Conservation (phyloP, 2,888 invertebrate species). For the Ornithoptera alexandrae region DNA sequence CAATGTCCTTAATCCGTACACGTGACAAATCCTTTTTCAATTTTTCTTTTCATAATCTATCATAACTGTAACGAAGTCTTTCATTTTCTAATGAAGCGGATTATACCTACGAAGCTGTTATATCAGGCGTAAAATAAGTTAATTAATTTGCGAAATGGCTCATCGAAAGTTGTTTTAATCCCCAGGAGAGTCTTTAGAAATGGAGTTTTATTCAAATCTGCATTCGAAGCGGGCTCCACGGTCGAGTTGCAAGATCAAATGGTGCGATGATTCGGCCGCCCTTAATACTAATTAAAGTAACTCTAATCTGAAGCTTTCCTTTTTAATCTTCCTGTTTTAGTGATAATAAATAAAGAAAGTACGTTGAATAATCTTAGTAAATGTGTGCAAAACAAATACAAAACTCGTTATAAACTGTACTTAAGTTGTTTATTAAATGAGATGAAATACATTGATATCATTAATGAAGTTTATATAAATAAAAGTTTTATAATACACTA, state of each 20-base stretch:
- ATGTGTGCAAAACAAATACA: neutral
- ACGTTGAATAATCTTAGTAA: neutral
- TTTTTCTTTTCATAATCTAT: neutral
- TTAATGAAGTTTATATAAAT: no score
- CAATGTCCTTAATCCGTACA: neutral
- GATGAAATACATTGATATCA: no score
- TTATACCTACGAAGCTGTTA: slow-evolving; percentile 32
- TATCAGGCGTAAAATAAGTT: slow-evolving; percentile 54
- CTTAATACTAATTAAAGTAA: slow-evolving; percentile 64
- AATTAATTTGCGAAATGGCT: slow-evolving; percentile 55
- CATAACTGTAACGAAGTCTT: slow-evolving; percentile 14
- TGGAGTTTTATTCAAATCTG: slow-evolving; percentile 66
- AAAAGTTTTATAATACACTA: no score
- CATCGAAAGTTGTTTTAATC: slow-evolving; percentile 57
- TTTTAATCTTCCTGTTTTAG: slow-evolving; percentile 35
- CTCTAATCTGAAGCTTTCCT: slow-evolving; percentile 54
- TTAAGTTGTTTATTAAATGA: no score
- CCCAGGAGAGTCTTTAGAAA: slow-evolving; percentile 57
- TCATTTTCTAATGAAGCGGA: slow-evolving; percentile 17
- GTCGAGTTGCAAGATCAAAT: slow-evolving; percentile 59
- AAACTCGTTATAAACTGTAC: no score
- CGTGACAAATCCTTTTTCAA: neutral
- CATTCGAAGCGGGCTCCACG: slow-evolving; percentile 52
- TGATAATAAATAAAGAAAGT: neutral
- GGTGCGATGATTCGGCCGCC: slow-evolving; percentile 52